Evolutionary conservation across 2,888 invertebrate genomes (phyloP).

Genomic region (Cephus sareptanus): DNA sequence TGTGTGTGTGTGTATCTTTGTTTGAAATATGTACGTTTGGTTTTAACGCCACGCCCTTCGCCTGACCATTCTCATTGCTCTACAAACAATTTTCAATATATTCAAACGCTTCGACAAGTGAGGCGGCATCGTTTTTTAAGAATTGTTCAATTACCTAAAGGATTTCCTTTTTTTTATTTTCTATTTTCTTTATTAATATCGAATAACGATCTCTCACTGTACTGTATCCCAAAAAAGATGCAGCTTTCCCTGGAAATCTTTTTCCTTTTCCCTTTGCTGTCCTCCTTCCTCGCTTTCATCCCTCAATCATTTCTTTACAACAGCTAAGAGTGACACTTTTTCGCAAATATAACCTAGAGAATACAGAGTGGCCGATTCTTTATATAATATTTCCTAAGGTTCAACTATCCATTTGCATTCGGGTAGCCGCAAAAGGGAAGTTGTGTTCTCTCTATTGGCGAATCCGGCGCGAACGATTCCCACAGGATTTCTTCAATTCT

Average conservation of each 20-base stretch:
- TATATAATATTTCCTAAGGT: background rate
- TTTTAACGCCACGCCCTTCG: no score
- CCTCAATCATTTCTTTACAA: background rate
- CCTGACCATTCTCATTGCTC: background rate
- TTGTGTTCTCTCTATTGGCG: background rate
- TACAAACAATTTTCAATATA: background rate
- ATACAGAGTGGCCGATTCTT: no score
- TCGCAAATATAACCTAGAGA: no score
- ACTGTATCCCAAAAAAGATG: background rate
- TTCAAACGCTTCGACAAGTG: background rate
- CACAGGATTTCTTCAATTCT: background rate
- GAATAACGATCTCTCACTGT: background rate
- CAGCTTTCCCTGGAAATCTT: background rate
- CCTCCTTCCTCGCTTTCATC: background rate
- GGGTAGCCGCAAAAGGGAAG: background rate
- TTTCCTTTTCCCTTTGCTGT: background rate
- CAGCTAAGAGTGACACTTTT: background rate
- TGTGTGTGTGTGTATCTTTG: no score
- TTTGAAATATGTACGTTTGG: no score
- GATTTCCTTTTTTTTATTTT: slow-evolving; percentile 30
- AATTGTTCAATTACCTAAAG: background rate
- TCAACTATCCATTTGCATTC: background rate
- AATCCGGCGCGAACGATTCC: background rate
- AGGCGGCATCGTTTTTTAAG: background rate
- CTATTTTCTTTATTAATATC: background rate